These are phyloP conservation scores for Coracias cyanogaster DNA, from an alignment of 2,797 vertebrate species.

Conservation along the genomic window DNA sequence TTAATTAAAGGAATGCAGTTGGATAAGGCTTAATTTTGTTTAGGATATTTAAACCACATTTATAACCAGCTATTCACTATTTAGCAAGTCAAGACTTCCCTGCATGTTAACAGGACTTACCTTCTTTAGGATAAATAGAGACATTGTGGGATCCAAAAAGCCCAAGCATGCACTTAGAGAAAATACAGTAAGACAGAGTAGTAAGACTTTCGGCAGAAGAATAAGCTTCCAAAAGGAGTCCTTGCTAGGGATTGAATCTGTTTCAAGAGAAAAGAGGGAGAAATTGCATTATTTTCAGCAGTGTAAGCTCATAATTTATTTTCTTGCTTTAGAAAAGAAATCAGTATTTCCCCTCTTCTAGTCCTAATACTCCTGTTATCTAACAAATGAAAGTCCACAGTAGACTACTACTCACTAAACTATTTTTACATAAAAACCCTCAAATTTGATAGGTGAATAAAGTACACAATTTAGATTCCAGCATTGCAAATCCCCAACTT, in stretches of 20 bases:
- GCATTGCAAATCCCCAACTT: background rate
- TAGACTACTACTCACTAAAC: background rate
- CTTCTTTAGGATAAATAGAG: constrained; percentile 89
- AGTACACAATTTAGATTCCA: background rate
- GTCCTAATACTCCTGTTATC: background rate
- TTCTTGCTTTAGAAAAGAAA: background rate
- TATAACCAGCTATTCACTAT: background rate
- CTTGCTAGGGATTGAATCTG: constrained; percentile 84
- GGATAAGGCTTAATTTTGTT: background rate
- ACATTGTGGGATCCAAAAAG: constrained; percentile 93
- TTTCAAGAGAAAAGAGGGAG: constrained; percentile 3
- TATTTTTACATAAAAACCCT: background rate
- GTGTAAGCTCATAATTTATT: background rate
- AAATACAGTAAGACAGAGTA: constrained; percentile 86
- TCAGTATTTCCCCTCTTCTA: background rate
- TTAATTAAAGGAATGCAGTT: background rate
- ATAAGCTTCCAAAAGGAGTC: constrained; percentile 89
- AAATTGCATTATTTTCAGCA: background rate
- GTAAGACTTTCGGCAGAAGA: constrained; percentile 80
- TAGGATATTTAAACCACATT: background rate
- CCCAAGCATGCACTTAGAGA: constrained; percentile 88
- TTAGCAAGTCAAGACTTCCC: background rate
- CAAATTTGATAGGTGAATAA: background rate
- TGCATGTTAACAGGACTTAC: constrained; percentile 70
- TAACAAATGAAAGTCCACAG: background rate